These are phyloP conservation scores for Neoitamus cyanurus DNA, from an alignment of 2,888 invertebrate species.

Conservation along the genomic window DNA sequence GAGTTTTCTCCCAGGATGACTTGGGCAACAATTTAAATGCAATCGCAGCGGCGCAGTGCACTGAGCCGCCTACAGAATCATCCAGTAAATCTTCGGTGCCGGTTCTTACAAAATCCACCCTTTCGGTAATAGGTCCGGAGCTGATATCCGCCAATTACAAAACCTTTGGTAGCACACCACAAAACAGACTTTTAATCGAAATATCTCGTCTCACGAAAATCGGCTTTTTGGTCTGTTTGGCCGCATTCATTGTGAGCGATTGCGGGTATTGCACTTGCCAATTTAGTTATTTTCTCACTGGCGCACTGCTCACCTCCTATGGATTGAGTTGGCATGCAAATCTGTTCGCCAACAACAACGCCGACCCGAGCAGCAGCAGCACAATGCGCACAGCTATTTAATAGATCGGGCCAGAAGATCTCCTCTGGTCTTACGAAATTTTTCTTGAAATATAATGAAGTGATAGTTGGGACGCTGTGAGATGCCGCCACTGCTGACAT, in stretches of 20 bases:
- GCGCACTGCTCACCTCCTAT: constrained; percentile 17
- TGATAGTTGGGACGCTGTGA: constrained; percentile 33
- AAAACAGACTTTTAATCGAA: constrained; percentile 27
- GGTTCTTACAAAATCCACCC: constrained; percentile 38
- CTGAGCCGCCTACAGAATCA: constrained; percentile 28
- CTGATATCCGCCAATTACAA: constrained; percentile 37
- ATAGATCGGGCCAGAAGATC: constrained; percentile 38
- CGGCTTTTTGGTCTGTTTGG: constrained; percentile 11
- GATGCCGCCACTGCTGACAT: neutral
- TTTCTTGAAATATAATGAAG: constrained; percentile 41
- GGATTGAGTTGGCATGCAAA: constrained; percentile 43
- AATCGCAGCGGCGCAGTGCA: neutral
- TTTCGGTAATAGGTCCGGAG: constrained; percentile 27
- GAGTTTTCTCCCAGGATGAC: constrained; percentile 8
- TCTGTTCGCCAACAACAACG: constrained; percentile 12
- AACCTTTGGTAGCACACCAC: constrained; percentile 27
- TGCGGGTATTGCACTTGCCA: constrained; percentile 39
- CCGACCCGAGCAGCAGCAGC: neutral
- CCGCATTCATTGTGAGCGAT: constrained; percentile 32
- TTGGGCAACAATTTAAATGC: constrained; percentile 30
- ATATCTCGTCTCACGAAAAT: constrained; percentile 46
- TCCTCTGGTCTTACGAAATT: constrained; percentile 47
- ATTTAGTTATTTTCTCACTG: constrained; percentile 40
- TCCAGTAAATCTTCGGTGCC: constrained; percentile 20
- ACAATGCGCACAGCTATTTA: neutral